Evolutionary conservation across 2,113 vertebrate species (phyloP), one percentile per base, ranked within the genome.

Genomic region (Vulpes lagopus): DNA sequence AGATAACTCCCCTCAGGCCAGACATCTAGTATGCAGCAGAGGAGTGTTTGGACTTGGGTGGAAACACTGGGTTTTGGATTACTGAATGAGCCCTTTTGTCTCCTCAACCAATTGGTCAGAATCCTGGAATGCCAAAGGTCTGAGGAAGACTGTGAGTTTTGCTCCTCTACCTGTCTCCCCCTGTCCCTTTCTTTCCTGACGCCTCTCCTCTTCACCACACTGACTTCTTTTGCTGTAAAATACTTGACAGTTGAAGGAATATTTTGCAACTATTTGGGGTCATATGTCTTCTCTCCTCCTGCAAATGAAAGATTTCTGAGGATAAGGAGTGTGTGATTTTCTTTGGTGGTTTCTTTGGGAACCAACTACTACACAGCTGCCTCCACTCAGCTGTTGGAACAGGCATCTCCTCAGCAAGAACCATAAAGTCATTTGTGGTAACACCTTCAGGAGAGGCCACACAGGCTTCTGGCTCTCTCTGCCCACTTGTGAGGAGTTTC

Each of bases 81-180:
- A 57, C 27, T n/a, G 53, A 90, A 59, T n/a, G 32, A 16, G 5
- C n/a, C 79, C n/a, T 43, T 71, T 43, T 15, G 32, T 71, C 27
- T 38, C 84, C 16, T 79, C 51, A 79, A 32, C 27, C 10, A 65
- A 2, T 10, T 32, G 57, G 6, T 49, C 55, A 62, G 22, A 76
- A 2, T 17, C 38, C 2, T 23, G 8, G 2, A 3, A 12, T 74
- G 43, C 71, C 8, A 17, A 32, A 12, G 10, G 0, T 11, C 38
- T 35, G 38, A 25, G 71, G 2, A 23, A 71, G 85, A 55, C 17
- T 19, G 11, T 19, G 3, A 4, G 3, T 60, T 83, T 92, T 11
- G 0, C 25, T 30, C 4, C 3, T 65, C 9, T 86, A 74, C 12
- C 1, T 30, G 1, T 30, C 25, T 78, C 32, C 35, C 3, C 30